These are phyloP conservation scores for Chloroclystis v-ata DNA, from an alignment of 2,888 invertebrate genomes.

Conservation along the genomic window DNA sequence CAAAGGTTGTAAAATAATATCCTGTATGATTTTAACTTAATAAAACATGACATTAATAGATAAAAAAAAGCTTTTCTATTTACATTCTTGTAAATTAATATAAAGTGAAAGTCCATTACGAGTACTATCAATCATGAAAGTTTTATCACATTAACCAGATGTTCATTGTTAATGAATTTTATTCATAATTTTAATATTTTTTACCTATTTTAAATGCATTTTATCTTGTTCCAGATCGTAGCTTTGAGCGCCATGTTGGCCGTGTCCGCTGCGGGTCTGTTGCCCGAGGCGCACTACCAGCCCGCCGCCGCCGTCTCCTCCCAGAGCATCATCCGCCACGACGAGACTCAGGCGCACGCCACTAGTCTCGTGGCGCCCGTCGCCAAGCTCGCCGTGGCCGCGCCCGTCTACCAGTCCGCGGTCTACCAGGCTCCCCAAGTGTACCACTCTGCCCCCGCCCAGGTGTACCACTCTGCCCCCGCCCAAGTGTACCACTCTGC, in stretches of 20 bases:
- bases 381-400: slow-evolving; percentile 27
- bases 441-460: slow-evolving; percentile 38
- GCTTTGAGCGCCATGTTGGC: slow-evolving; percentile 59
- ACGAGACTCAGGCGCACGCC: slow-evolving; percentile 37
- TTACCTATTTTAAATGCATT: neutral
- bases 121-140: too few species aligned
- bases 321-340: slow-evolving; percentile 65
- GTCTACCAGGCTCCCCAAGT: slow-evolving; percentile 37
- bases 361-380: slow-evolving; percentile 38
- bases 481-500: slow-evolving; percentile 30
- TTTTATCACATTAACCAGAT: too few species aligned
- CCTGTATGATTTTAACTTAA: too few species aligned
- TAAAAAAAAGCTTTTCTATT: too few species aligned
- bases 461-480: slow-evolving; percentile 27
- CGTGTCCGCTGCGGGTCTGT: slow-evolving; percentile 57
- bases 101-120: too few species aligned
- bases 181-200: too few species aligned
- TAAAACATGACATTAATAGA: too few species aligned
- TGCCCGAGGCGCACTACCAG: slow-evolving; percentile 59
- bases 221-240: slow-evolving; percentile 42
- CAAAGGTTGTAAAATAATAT: too few species aligned
- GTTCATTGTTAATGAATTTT: too few species aligned
- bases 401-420: slow-evolving; percentile 37
- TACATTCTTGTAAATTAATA: too few species aligned
- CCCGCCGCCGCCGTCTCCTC: slow-evolving; percentile 58